Conservation (phyloP, 2,113 vertebrate genomes). For the Oceanodroma tethys region DNA sequence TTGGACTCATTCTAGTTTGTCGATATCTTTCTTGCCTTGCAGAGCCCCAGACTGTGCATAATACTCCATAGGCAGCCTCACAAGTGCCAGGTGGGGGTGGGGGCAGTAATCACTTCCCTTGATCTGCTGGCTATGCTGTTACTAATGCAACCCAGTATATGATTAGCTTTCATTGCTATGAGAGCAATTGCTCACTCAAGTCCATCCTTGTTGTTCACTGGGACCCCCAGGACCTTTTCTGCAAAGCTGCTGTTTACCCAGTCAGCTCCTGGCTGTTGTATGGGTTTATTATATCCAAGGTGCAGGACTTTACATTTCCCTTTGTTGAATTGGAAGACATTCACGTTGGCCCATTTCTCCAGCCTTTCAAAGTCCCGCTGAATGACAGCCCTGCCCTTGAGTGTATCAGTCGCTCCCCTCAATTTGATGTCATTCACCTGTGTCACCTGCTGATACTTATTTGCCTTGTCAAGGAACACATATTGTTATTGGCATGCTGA, state of each 20-base stretch:
- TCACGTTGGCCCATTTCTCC: neutral
- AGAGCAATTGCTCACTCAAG: neutral
- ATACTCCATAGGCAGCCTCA: neutral
- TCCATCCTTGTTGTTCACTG: neutral
- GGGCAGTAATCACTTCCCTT: neutral
- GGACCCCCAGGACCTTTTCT: neutral
- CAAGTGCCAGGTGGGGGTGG: neutral
- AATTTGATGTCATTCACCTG: neutral
- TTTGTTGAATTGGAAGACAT: neutral
- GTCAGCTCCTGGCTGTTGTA: neutral
- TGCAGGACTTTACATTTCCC: neutral
- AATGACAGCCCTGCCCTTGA: neutral
- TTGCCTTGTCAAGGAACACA: neutral
- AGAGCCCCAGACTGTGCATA: neutral
- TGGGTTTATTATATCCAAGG: neutral
- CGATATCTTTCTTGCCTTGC: neutral
- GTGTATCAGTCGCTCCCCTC: neutral
- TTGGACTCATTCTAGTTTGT: neutral
- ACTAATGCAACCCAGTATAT: neutral
- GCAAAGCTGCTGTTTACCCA: neutral
- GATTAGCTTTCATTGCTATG: neutral
- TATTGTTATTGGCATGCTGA: neutral
- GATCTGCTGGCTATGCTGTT: neutral
- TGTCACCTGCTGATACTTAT: neutral
- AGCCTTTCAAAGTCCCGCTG: neutral